Percentiles rank a stretch among this genome's conserved stretches.
These are phyloP conservation scores for Stegastes partitus DNA, from an alignment of 2,113 vertebrate species.

Conservation along the genomic window DNA sequence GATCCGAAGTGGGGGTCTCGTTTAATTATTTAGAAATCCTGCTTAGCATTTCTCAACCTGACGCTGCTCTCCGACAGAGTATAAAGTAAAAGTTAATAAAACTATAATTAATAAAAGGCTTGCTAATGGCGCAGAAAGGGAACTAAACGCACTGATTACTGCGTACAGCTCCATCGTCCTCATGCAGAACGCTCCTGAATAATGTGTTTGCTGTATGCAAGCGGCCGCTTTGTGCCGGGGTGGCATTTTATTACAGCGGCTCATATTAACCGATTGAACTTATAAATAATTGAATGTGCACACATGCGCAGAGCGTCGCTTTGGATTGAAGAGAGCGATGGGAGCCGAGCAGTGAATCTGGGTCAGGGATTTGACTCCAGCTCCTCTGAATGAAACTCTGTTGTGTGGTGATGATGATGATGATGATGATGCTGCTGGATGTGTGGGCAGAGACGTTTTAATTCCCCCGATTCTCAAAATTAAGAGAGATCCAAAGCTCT, in stretches of 20 bases:
- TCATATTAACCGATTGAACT: constrained; percentile 34
- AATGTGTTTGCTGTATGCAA: constrained; percentile 49
- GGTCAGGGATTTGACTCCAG: constrained; percentile 57
- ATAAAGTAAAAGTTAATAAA: no score
- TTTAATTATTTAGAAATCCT: no score
- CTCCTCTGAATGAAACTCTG: constrained; percentile 28
- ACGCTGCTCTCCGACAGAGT: no score
- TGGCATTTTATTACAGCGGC: constrained; percentile 41
- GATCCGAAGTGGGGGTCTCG: no score
- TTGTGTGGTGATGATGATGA: constrained; percentile 10
- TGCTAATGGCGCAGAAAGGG: not conserved
- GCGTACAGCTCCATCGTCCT: constrained; percentile 1
- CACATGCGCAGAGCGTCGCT: constrained; percentile 1
- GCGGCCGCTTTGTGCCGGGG: constrained; percentile 1
- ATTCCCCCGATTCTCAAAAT: constrained; percentile 49
- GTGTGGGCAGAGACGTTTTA: constrained; percentile 44
- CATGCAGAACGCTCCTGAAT: constrained; percentile 33
- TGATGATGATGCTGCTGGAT: no score
- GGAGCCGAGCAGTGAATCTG: constrained; percentile 45
- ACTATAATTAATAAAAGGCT: constrained; percentile 12
- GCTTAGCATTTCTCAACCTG: no score
- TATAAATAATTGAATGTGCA: constrained; percentile 60
- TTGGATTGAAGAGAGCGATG: constrained; percentile 10
- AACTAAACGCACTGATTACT: constrained; percentile 25
- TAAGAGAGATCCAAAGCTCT: constrained; percentile 23